Conservation (phyloP, 2,113 vertebrate species). For the Morone saxatilis region DNA sequence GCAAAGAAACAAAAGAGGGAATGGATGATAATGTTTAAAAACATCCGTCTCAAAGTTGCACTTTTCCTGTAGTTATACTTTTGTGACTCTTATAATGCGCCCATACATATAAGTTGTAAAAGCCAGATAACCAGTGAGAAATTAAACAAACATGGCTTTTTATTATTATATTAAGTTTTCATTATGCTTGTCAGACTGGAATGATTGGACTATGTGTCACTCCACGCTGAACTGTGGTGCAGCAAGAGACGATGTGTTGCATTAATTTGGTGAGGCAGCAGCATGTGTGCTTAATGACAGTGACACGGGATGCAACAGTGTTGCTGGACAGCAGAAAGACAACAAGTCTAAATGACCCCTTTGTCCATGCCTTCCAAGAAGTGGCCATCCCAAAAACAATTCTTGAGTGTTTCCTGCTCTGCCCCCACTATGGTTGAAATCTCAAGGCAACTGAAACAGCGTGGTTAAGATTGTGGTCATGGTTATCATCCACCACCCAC, state of each 20-base stretch:
- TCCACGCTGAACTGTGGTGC: neutral
- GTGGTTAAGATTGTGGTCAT: neutral
- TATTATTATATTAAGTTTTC: neutral
- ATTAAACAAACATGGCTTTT: conserved; percentile 9
- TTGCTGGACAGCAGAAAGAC: conserved; percentile 19
- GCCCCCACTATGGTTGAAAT: neutral
- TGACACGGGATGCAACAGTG: conserved; percentile 21
- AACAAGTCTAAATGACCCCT: conserved; percentile 27
- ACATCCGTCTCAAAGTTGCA: conserved; percentile 5
- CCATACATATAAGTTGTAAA: neutral
- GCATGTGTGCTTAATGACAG: conserved; percentile 6
- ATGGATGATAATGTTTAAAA: neutral
- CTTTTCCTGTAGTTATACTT: conserved; percentile 3
- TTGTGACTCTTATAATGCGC: neutral
- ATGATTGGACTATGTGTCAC: conserved; percentile 30
- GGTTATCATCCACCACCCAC: neutral
- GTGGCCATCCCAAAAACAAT: neutral
- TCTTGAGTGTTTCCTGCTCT: neutral
- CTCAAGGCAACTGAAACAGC: neutral
- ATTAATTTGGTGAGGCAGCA: conserved; percentile 22
- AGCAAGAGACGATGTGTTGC: conserved; percentile 21
- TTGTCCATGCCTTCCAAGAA: neutral
- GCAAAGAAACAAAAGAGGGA: conserved; percentile 29
- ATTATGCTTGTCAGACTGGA: conserved; percentile 15
- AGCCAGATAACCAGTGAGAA: neutral